Conservation (phyloP, 2,797 vertebrate genomes). For the Dicrostonyx torquatus region DNA sequence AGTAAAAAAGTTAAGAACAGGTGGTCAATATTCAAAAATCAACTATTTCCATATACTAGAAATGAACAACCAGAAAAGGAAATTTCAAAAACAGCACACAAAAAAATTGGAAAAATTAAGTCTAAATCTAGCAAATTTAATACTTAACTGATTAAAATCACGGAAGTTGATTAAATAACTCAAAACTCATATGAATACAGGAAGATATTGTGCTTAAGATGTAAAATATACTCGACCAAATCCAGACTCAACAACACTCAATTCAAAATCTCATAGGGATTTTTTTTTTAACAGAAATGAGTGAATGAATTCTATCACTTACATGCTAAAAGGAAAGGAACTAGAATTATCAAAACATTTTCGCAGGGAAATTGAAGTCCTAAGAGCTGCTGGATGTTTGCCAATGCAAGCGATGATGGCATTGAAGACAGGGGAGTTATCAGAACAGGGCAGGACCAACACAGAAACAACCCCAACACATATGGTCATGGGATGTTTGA, state of each 20-base stretch:
- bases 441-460: neutral
- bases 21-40: neutral
- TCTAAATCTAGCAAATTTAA: neutral
- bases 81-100: neutral
- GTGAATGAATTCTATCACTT: conserved; percentile 4
- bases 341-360: neutral
- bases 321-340: neutral
- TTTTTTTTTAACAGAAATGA: conserved; percentile 6
- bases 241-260: neutral
- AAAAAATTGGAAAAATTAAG: neutral
- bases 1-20: neutral
- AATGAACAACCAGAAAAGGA: neutral
- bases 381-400: neutral
- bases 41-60: neutral
- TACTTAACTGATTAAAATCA: conserved; percentile 24
- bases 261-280: neutral
- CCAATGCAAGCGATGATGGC: neutral
- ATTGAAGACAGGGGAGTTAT: neutral
- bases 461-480: neutral
- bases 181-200: neutral
- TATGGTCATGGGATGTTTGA: rapidly evolving
- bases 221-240: neutral
- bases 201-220: neutral
- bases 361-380: neutral
- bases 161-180: neutral